Conservation (phyloP, 2,888 invertebrate genomes). For the Halocaridina rubra region DNA sequence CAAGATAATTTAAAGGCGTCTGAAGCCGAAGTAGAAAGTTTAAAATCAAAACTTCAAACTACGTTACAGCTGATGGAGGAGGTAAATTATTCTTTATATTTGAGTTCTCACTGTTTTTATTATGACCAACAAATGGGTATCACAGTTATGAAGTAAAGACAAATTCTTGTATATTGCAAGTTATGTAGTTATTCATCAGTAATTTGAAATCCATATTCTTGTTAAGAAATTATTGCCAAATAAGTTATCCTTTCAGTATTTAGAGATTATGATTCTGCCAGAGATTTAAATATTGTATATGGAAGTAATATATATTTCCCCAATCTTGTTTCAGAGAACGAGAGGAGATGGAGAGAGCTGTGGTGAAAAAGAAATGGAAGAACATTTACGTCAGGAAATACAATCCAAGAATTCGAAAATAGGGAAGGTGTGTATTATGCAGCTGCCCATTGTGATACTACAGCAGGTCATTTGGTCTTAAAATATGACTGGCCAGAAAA, state of each 20-base stretch:
- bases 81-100: too few species aligned
- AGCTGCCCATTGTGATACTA: background rate
- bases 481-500: too few species aligned
- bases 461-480: too few species aligned
- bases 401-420: background rate
- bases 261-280: too few species aligned
- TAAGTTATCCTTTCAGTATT: too few species aligned
- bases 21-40: background rate
- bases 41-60: background rate
- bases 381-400: background rate
- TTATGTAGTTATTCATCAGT: too few species aligned
- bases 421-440: background rate
- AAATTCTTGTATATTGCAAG: too few species aligned
- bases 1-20: background rate
- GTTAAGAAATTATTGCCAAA: too few species aligned
- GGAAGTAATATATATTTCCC: background rate
- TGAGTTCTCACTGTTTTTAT: too few species aligned
- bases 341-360: background rate
- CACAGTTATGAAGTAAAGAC: too few species aligned
- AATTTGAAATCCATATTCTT: too few species aligned
- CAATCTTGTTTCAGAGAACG: background rate
- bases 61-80: conserved; percentile 1
- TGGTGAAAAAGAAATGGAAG: background rate
- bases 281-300: background rate
- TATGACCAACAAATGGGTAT: too few species aligned